phyloP scores from a whole-genome alignment of 2,888 invertebrate genomes.

The Meghimatium bilineatum region DNA sequence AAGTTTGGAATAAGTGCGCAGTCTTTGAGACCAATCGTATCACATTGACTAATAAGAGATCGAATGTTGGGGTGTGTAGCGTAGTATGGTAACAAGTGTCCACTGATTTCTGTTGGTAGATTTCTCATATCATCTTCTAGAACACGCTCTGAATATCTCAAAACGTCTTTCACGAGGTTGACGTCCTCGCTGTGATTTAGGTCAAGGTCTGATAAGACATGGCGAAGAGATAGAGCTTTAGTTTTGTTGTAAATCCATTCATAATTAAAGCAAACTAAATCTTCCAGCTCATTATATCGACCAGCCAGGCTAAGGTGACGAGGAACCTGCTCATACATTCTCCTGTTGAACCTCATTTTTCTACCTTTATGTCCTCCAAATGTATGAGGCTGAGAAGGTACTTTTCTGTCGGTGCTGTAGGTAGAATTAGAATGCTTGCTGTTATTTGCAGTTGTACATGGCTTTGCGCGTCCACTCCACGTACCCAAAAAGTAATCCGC shows the following conservation, averaged over 20 bases:
- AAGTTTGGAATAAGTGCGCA: constrained; percentile 74
- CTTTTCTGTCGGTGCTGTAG: constrained; percentile 53
- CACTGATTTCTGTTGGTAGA: constrained; percentile 74
- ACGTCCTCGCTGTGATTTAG: constrained; percentile 72
- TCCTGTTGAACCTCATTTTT: constrained; percentile 64
- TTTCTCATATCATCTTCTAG: constrained; percentile 70
- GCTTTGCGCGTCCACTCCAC: constrained; percentile 66
- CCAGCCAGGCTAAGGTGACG: constrained; percentile 72
- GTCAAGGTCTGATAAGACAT: constrained; percentile 72
- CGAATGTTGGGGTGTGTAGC: constrained; percentile 69
- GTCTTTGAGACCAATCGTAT: constrained; percentile 68
- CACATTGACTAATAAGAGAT: constrained; percentile 72
- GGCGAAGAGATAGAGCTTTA: constrained; percentile 72
- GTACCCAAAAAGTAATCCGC: constrained; percentile 76
- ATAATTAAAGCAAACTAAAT: constrained; percentile 73
- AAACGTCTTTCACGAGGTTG: constrained; percentile 62
- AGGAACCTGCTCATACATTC: constrained; percentile 75
- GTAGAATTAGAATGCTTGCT: neutral
- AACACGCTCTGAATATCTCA: constrained; percentile 67
- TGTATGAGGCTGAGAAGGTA: constrained; percentile 52
- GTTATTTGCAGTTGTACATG: constrained; percentile 46
- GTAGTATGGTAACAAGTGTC: constrained; percentile 74
- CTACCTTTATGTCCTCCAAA: constrained; percentile 28
- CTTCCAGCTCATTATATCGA: constrained; percentile 72
- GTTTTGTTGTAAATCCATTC: constrained; percentile 76